Percentiles rank a stretch among this genome's conserved stretches.
Conservation (phyloP, 2,888 invertebrate genomes). For the Cacoxenus indagator region DNA sequence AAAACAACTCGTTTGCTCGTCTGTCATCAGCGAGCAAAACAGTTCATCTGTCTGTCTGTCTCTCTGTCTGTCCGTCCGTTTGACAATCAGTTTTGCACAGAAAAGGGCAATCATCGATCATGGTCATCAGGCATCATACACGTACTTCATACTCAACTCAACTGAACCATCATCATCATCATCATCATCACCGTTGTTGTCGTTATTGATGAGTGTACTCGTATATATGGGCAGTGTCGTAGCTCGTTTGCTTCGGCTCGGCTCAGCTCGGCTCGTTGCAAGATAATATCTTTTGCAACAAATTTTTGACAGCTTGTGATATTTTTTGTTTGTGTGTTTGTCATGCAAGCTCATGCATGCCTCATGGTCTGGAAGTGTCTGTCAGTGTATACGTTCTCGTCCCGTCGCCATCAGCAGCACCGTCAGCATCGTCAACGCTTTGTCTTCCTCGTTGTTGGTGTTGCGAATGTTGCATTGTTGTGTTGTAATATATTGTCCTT, state of each 20-base stretch:
- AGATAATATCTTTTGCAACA: constrained; percentile 68
- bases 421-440: too few relatives aligned
- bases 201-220: constrained; percentile 36
- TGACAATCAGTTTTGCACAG: constrained; percentile 44
- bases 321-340: constrained; percentile 29
- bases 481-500: constrained; percentile 22
- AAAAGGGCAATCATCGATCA: constrained; percentile 68
- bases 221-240: background rate
- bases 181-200: constrained; percentile 22
- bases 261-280: constrained; percentile 40
- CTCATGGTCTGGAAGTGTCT: constrained; percentile 17
- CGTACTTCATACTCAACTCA: constrained; percentile 34
- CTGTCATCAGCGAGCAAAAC: constrained; percentile 48
- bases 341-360: background rate
- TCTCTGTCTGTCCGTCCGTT: too few relatives aligned
- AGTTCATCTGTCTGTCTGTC: background rate
- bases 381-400: too few relatives aligned
- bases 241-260: constrained; percentile 15
- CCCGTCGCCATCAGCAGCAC: too few relatives aligned
- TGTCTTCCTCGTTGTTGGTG: background rate
- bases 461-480: too few relatives aligned
- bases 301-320: constrained; percentile 66
- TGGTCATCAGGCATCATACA: constrained; percentile 63
- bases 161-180: constrained; percentile 44
- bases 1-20: background rate